phyloP scores from a whole-genome alignment of 2,888 invertebrate genomes.

The Diarsia rubi region DNA sequence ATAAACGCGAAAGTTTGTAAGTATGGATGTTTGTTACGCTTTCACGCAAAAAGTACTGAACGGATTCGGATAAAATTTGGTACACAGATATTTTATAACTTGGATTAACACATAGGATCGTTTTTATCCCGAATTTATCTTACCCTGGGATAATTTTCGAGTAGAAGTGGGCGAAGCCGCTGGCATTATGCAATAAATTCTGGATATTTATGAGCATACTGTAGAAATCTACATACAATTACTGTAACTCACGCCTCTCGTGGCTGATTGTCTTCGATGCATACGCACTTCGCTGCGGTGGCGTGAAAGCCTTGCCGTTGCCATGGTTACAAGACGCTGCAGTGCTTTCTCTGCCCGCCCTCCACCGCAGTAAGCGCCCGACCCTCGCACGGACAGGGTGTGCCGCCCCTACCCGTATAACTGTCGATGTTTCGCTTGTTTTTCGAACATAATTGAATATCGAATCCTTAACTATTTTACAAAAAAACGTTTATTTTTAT shows the following conservation, averaged over 20 bases:
- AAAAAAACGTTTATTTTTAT: slow-evolving; percentile 1
- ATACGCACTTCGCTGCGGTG: slow-evolving; percentile 72
- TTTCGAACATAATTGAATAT: slow-evolving; percentile 53
- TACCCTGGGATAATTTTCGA: too few relatives aligned
- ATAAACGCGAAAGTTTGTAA: too few relatives aligned
- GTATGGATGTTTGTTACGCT: too few relatives aligned
- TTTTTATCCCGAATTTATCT: too few relatives aligned
- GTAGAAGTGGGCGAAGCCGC: too few relatives aligned
- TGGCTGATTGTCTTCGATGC: slow-evolving; percentile 74
- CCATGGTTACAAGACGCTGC: slow-evolving; percentile 88
- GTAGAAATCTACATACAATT: slow-evolving; percentile 55
- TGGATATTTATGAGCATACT: slow-evolving; percentile 1
- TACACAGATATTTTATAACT: too few relatives aligned
- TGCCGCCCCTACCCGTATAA: slow-evolving; percentile 51
- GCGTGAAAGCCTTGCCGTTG: slow-evolving; percentile 79
- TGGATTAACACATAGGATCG: too few relatives aligned
- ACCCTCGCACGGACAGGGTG: slow-evolving; percentile 73
- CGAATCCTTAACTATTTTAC: slow-evolving; percentile 32
- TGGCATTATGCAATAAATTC: too few relatives aligned
- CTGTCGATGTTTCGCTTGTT: slow-evolving; percentile 63
- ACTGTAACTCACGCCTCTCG: slow-evolving; percentile 68
- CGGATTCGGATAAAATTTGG: too few relatives aligned
- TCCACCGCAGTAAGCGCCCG: slow-evolving; percentile 85
- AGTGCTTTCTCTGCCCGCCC: slow-evolving; percentile 84
- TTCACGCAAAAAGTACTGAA: too few relatives aligned